A percentile compares a stretch with the other conserved stretches of the same genome.
These are phyloP conservation scores for Eumerus sabulonum DNA, from an alignment of 2,888 invertebrate genomes.

Conservation along the genomic window DNA sequence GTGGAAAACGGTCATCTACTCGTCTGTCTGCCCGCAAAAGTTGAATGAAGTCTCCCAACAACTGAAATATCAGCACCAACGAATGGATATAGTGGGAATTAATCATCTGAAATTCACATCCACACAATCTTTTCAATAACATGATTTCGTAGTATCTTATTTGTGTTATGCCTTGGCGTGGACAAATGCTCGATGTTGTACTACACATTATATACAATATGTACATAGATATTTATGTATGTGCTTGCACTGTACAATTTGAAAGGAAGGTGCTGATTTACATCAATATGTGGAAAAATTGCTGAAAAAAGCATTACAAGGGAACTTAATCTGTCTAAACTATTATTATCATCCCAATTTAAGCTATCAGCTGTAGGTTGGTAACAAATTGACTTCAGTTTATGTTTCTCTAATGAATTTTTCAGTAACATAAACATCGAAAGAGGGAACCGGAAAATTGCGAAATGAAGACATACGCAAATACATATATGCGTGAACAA, in stretches of 20 bases:
- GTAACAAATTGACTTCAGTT: background rate
- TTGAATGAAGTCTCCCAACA: background rate
- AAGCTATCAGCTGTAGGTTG: background rate
- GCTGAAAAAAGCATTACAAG: constrained; percentile 14
- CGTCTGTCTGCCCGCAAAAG: no score
- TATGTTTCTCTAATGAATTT: constrained; percentile 31
- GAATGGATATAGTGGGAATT: constrained; percentile 32
- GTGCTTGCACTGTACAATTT: no score
- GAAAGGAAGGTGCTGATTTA: no score
- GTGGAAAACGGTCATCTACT: constrained; percentile 9
- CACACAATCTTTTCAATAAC: constrained; percentile 37
- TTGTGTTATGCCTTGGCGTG: constrained; percentile 29
- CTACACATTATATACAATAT: no score
- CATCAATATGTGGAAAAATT: constrained; percentile 1
- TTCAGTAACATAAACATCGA: constrained; percentile 26
- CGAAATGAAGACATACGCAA: constrained; percentile 41
- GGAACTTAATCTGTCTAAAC: background rate
- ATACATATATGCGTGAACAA: constrained; percentile 21
- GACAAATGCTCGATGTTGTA: constrained; percentile 29
- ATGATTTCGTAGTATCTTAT: constrained; percentile 10
- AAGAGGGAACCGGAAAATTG: constrained; percentile 41
- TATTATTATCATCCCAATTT: constrained; percentile 30
- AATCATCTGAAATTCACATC: constrained; percentile 42
- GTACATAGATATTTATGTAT: no score
- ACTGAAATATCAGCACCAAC: background rate